Evolutionary conservation across 2,797 vertebrate genomes (phyloP), one percentile per base, ranked within the genome.

Genomic region (Neostethus bicornis): DNA sequence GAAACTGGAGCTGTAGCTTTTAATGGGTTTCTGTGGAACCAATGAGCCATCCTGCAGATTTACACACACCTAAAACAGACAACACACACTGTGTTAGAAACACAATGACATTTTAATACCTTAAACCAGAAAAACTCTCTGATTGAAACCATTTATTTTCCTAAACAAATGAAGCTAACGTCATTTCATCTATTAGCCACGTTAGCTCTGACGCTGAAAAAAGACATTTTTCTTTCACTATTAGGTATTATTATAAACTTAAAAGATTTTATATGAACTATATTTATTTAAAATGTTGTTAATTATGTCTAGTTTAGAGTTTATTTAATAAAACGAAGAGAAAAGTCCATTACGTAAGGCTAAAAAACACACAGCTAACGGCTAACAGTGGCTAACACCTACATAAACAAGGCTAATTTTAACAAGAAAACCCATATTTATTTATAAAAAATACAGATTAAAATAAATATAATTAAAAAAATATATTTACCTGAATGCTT

Each of bases 21-120:
- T 60, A 99, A 73, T 3, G 97, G 97, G 87, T 99, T 99, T 81
- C 96, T 94, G 74, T 99, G 97, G 91, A 99, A 99, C 97, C 97
- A 99, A 52, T 99, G 96, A 4, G 97, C 94, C 97, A 99, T 99
- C 51, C 43, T 85, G 81, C 53, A 37, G 46, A 49, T 17, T 38
- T 43, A 55, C 73, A 61, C 65, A 74, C 77, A 70, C 62, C 81
- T 83, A 13, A 24, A 61, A 10, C 7, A 45, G 4, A 12, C 14
- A 51, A 26, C 42, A 4, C n/a, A 13, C 21, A 19, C 39, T n/a
- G n/a, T n/a, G n/a, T n/a, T n/a, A n/a, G 10, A 79, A 0, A 60
- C 11, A 19, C 2, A 1, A 13, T 16, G 19, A 54, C 45, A 61
- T 16, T 5, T 21, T 35, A 28, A 16, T 16, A 2, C 21, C 1